phyloP scores from a whole-genome alignment of 2,888 invertebrate species.

The Criorhina ranunculi region DNA sequence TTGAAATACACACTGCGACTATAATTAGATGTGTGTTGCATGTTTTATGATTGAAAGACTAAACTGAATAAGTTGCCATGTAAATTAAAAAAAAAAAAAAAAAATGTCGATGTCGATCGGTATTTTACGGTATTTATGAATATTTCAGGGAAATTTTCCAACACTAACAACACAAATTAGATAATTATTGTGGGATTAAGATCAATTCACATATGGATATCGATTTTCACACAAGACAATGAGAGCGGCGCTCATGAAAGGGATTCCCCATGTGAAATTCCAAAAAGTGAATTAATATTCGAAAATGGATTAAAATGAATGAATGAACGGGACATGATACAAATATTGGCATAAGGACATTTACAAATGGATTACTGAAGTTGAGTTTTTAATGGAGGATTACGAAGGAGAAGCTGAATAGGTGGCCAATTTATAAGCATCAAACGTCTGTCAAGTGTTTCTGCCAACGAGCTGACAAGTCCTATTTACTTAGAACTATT shows the following conservation, averaged over 20 bases:
- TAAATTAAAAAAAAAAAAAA: conserved; percentile 31
- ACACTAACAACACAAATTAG: conserved; percentile 39
- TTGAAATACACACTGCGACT: conserved; percentile 15
- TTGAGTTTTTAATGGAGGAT: no score
- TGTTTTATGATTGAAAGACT: conserved; percentile 51
- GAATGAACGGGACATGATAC: neutral
- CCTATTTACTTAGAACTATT: no score
- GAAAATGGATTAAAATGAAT: conserved; percentile 35
- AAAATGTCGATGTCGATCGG: conserved; percentile 3
- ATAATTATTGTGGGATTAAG: conserved; percentile 59
- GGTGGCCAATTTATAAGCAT: no score
- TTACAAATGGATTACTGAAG: neutral
- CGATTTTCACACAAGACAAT: conserved; percentile 28
- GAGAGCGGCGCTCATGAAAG: neutral
- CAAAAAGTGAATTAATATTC: conserved; percentile 27
- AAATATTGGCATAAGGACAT: conserved; percentile 13
- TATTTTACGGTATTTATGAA: conserved; percentile 4
- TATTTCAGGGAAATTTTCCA: conserved; percentile 3
- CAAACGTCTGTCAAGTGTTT: no score
- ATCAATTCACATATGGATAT: conserved; percentile 10
- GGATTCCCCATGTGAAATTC: neutral
- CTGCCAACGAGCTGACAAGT: no score
- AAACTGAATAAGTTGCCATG: conserved; percentile 37
- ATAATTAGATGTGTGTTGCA: conserved; percentile 66
- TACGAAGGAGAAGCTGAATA: no score